These are phyloP conservation scores for Drosophila pseudoananassae DNA, from an alignment of 1,140 invertebrate genomes.

Conservation along the genomic window DNA sequence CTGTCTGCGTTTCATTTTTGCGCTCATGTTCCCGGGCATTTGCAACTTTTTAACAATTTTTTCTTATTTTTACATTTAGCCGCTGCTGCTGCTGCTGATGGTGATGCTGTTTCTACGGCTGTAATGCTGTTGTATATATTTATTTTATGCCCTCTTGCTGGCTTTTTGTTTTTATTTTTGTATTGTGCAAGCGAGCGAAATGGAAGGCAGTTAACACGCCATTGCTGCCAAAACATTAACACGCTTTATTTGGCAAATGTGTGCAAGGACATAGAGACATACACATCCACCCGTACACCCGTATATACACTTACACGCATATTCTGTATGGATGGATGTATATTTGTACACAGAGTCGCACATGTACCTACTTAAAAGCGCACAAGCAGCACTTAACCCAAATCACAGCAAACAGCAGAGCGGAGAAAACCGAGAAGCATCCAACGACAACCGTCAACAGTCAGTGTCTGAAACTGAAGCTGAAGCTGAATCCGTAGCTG, in stretches of 20 bases:
- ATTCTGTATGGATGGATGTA: slow-evolving; percentile 1
- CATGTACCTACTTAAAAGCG: slow-evolving; percentile 74
- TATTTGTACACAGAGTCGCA: slow-evolving; percentile 10
- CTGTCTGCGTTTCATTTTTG: slow-evolving; percentile 33
- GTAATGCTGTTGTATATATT: slow-evolving; percentile 41
- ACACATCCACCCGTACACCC: slow-evolving; percentile 5
- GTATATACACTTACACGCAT: slow-evolving; percentile 3
- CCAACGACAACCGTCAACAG: slow-evolving; percentile 57
- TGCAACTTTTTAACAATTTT: slow-evolving; percentile 49
- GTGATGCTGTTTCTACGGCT: slow-evolving; percentile 6
- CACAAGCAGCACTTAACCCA: slow-evolving; percentile 79
- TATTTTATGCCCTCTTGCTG: slow-evolving; percentile 52
- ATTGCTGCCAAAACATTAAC: slow-evolving; percentile 77
- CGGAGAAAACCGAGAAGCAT: slow-evolving; percentile 47
- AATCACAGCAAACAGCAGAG: slow-evolving; percentile 65
- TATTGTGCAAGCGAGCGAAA: slow-evolving; percentile 75
- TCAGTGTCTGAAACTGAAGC: slow-evolving; percentile 31
- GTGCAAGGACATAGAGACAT: slow-evolving; percentile 60
- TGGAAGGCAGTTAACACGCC: slow-evolving; percentile 78
- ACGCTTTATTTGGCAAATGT: slow-evolving; percentile 81
- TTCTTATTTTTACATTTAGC: slow-evolving; percentile 32
- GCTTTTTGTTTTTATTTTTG: slow-evolving; percentile 62
- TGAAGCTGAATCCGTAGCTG: slow-evolving; percentile 24
- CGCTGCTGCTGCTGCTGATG: slow-evolving; percentile 5
- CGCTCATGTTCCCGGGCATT: slow-evolving; percentile 27